Percentiles rank a stretch among this genome's conserved stretches.
Evolutionary conservation across 1,140 invertebrate species (phyloP).

Genomic region (Theocolax elegans): DNA sequence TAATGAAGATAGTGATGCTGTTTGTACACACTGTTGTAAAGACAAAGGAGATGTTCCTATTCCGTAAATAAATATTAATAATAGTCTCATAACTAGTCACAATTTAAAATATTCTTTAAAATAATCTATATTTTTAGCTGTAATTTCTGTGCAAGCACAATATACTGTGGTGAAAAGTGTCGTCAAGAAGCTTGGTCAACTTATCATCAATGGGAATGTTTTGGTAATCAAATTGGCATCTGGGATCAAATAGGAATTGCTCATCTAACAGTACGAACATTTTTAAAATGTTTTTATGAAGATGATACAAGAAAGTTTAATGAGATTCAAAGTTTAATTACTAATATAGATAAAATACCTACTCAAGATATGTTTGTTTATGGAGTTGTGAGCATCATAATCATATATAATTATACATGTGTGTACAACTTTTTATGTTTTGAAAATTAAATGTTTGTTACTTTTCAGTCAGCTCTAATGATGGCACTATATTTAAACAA

Average conservation of each 20-base stretch:
- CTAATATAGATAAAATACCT: constrained; percentile 62
- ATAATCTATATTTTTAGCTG: constrained; percentile 72
- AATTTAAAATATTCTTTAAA: constrained; percentile 24
- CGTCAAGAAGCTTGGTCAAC: constrained; percentile 68
- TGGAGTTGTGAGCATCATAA: constrained; percentile 59
- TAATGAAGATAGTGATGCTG: constrained; percentile 60
- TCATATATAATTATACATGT: constrained; percentile 21
- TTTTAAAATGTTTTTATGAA: constrained; percentile 66
- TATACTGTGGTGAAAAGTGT: constrained; percentile 78
- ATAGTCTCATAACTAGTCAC: neutral
- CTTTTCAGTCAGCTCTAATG: constrained; percentile 71
- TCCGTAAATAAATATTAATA: constrained; percentile 63
- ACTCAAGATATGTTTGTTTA: constrained; percentile 64
- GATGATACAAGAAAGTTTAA: constrained; percentile 57
- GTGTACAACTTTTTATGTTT: neutral
- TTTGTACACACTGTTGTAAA: constrained; percentile 71
- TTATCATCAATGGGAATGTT: constrained; percentile 83
- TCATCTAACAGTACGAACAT: constrained; percentile 77
- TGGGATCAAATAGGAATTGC: constrained; percentile 80
- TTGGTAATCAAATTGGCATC: constrained; percentile 71
- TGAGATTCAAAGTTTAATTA: constrained; percentile 60
- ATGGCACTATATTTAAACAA: constrained; percentile 68
- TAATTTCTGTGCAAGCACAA: constrained; percentile 70
- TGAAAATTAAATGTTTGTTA: constrained; percentile 12
- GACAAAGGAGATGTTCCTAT: constrained; percentile 56